phyloP scores from a whole-genome alignment of 2,888 invertebrate species.

The Mythimna pallens region DNA sequence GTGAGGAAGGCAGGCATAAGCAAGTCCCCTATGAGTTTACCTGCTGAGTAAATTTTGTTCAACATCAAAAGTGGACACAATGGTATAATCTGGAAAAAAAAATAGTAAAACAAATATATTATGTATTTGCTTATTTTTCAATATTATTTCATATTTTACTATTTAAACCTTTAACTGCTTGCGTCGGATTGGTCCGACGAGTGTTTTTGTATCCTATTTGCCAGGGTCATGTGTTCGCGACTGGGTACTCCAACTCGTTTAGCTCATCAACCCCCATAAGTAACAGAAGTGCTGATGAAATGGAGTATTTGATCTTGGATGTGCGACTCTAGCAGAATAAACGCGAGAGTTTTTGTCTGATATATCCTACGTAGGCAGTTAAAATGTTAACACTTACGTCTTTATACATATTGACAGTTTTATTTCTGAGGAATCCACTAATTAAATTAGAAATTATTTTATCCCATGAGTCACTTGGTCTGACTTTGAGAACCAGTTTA shows the following conservation, averaged over 20 bases:
- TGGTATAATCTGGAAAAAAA: slow-evolving; percentile 79
- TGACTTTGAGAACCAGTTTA: slow-evolving; percentile 69
- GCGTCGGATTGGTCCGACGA: too few species aligned
- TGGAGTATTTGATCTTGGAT: too few species aligned
- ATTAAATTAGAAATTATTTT: slow-evolving; percentile 68
- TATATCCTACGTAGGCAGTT: too few species aligned
- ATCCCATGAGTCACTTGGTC: slow-evolving; percentile 73
- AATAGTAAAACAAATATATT: background rate
- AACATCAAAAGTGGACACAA: slow-evolving; percentile 79
- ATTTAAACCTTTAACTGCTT: background rate
- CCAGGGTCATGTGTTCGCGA: too few species aligned
- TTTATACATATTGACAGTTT: slow-evolving; percentile 60
- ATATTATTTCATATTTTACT: background rate
- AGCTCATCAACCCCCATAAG: too few species aligned
- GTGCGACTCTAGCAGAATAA: too few species aligned
- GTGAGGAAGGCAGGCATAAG: slow-evolving; percentile 83
- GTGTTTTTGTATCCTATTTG: too few species aligned
- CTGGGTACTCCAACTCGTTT: too few species aligned
- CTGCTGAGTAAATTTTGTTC: slow-evolving; percentile 78
- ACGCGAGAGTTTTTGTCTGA: too few species aligned
- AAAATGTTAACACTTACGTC: slow-evolving; percentile 59
- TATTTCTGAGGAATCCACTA: slow-evolving; percentile 71
- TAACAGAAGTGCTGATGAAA: too few species aligned
- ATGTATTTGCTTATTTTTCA: background rate
- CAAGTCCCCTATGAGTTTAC: slow-evolving; percentile 84